Percentiles rank a stretch among this genome's conserved stretches.
phyloP scores from a whole-genome alignment of 2,113 vertebrate species.

The Erinaceus europaeus region DNA sequence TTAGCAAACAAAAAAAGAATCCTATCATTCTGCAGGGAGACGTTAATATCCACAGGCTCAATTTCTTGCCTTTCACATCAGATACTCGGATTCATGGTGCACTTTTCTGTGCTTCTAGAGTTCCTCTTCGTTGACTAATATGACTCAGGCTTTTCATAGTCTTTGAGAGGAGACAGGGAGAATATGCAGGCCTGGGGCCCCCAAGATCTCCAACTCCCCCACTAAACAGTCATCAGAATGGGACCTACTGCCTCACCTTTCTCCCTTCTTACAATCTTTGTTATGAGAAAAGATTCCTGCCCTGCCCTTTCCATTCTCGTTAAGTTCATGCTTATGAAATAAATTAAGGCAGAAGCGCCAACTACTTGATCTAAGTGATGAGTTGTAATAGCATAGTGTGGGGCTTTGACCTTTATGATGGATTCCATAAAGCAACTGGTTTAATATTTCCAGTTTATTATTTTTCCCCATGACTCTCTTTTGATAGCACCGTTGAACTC shows the following conservation, averaged over 20 bases:
- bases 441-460: constrained; percentile 20
- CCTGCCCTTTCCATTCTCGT: background rate
- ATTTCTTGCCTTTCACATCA: background rate
- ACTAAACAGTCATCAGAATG: background rate
- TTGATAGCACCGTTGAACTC: background rate
- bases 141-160: background rate
- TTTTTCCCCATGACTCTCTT: background rate
- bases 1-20: background rate
- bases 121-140: background rate
- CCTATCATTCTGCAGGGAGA: background rate
- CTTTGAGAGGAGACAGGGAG: background rate
- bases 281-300: constrained; percentile 15
- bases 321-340: background rate
- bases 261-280: background rate
- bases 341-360: constrained; percentile 22
- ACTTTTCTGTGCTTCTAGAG: background rate
- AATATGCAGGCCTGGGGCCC: background rate
- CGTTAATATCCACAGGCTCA: constrained; percentile 9
- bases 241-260: background rate
- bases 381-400: constrained; percentile 6
- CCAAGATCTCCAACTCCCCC: background rate
- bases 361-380: constrained; percentile 42
- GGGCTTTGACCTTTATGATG: constrained; percentile 46
- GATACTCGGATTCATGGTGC: background rate
- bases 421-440: background rate